Percentiles rank a stretch among this genome's conserved stretches.
These are phyloP conservation scores for Miichthys miiuy DNA, from an alignment of 2,797 vertebrate species.

Conservation along the genomic window DNA sequence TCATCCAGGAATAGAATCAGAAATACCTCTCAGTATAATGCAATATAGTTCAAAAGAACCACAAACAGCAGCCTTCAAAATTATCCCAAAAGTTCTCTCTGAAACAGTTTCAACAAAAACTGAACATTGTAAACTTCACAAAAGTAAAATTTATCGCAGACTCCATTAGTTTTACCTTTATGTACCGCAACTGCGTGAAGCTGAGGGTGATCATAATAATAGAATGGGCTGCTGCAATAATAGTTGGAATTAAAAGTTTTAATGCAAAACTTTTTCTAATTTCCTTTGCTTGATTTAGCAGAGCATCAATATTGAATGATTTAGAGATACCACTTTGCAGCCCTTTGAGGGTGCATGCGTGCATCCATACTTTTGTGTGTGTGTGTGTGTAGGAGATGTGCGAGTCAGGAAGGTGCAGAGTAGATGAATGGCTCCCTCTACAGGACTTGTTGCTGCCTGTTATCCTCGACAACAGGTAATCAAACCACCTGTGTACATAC, in stretches of 20 bases:
- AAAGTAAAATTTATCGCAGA: background rate
- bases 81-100: background rate
- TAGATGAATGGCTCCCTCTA: conserved; percentile 77
- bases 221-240: background rate
- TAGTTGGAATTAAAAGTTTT: conserved; percentile 7
- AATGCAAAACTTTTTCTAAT: conserved; percentile 13
- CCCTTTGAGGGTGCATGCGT: background rate
- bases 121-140: background rate
- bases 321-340: conserved; percentile 4
- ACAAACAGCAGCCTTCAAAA: conserved; percentile 9
- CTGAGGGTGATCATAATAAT: conserved; percentile 1
- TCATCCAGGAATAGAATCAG: background rate
- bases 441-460: conserved; percentile 88
- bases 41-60: background rate
- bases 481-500: conserved; percentile 24
- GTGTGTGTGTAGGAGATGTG: conserved; percentile 86
- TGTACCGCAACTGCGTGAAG: background rate
- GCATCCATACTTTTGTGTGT: conserved; percentile 12
- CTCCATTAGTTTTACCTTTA: background rate
- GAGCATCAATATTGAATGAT: conserved; percentile 15
- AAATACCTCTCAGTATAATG: background rate
- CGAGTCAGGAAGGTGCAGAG: conserved; percentile 76
- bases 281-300: conserved; percentile 8
- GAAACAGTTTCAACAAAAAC: background rate
- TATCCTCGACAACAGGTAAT: conserved; percentile 86